phyloP scores from a whole-genome alignment of 2,797 vertebrate species.

The Ispidina lecontei region DNA sequence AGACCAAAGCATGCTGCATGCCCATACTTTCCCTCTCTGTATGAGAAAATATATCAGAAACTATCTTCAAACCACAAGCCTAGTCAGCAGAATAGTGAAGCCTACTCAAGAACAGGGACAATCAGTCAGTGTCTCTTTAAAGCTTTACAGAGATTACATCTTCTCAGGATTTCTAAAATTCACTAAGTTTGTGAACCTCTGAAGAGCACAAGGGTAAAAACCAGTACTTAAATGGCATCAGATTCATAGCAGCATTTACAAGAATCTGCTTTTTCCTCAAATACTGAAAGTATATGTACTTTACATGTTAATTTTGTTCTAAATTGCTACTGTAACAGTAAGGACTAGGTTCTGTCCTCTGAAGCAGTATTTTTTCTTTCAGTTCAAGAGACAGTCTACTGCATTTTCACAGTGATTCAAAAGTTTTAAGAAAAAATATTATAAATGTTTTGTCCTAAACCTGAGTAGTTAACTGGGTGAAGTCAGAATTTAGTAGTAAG shows the following conservation, averaged over 20 bases:
- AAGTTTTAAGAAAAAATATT: neutral
- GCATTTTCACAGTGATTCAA: neutral
- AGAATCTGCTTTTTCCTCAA: neutral
- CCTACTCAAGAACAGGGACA: neutral
- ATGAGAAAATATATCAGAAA: slow-evolving; percentile 33
- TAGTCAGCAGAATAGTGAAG: neutral
- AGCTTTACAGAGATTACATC: neutral
- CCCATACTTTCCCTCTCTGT: slow-evolving; percentile 93
- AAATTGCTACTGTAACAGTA: neutral
- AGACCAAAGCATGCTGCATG: slow-evolving; percentile 95
- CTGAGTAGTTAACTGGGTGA: neutral
- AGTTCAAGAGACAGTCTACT: neutral
- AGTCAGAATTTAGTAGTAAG: neutral
- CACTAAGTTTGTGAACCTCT: neutral
- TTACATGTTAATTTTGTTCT: neutral
- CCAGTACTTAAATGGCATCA: neutral
- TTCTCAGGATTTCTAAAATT: neutral
- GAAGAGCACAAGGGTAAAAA: neutral
- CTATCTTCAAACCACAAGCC: neutral
- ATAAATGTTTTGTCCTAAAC: neutral
- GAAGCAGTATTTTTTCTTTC: neutral
- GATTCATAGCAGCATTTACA: neutral
- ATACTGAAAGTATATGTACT: neutral
- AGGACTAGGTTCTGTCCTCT: neutral
- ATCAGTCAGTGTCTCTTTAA: neutral